phyloP scores from a whole-genome alignment of 1,140 invertebrate genomes.

The Parapsyche elsis region DNA sequence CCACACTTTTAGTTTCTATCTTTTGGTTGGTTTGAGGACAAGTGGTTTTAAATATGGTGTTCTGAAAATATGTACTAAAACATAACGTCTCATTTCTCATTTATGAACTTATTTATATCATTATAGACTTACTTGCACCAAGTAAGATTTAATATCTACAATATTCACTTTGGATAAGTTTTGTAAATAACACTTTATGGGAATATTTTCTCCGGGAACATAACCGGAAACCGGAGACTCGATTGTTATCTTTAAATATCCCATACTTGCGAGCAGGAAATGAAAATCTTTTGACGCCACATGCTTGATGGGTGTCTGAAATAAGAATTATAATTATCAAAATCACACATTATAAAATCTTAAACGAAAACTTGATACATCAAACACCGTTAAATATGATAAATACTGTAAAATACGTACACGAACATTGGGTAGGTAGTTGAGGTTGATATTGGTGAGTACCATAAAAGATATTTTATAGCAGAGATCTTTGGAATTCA shows the following conservation, averaged over 20 bases:
- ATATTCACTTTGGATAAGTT: constrained; percentile 15
- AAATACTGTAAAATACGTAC: constrained; percentile 1
- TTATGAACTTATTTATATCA: too few relatives aligned
- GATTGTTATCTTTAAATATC: constrained; percentile 9
- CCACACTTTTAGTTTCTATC: neutral
- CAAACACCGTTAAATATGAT: too few relatives aligned
- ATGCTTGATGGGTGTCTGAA: constrained; percentile 12
- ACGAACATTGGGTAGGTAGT: constrained; percentile 6
- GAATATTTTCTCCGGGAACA: constrained; percentile 15
- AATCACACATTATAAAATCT: too few relatives aligned
- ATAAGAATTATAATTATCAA: neutral
- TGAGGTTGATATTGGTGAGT: constrained; percentile 23
- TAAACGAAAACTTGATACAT: too few relatives aligned
- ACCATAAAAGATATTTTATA: constrained; percentile 35
- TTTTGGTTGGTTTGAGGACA: neutral
- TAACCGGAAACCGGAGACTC: neutral
- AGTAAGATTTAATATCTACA: neutral
- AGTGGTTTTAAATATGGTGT: neutral
- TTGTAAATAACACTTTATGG: neutral
- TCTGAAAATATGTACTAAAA: neutral
- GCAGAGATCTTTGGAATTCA: neutral
- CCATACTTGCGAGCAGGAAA: neutral
- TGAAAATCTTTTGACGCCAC: neutral
- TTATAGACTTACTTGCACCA: neutral
- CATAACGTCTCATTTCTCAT: too few relatives aligned